A percentile compares a stretch with the other conserved stretches of the same genome.
Evolutionary conservation across 1,140 invertebrate genomes (phyloP).

Genomic region (Carcinoscorpius rotundicauda): DNA sequence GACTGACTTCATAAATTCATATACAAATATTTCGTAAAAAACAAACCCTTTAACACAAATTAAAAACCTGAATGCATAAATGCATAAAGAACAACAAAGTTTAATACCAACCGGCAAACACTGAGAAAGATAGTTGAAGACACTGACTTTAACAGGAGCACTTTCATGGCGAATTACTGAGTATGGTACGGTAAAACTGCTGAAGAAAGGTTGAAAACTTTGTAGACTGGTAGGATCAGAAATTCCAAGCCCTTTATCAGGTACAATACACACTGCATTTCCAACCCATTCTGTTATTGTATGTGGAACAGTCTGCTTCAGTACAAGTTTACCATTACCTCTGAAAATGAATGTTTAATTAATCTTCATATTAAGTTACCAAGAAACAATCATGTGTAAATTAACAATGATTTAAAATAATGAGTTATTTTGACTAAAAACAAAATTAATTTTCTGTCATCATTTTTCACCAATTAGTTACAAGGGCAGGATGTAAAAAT

Average conservation of each 20-base stretch:
- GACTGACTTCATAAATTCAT: no score
- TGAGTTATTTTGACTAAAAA: no score
- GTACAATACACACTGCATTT: slow-evolving; percentile 51
- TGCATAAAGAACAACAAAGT: neutral
- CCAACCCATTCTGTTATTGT: slow-evolving; percentile 61
- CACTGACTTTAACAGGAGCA: slow-evolving; percentile 49
- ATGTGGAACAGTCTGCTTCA: slow-evolving; percentile 47
- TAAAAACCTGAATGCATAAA: neutral
- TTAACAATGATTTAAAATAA: neutral
- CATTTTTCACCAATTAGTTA: no score
- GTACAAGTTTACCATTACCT: slow-evolving; percentile 37
- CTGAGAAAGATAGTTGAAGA: slow-evolving; percentile 57
- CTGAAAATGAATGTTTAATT: slow-evolving; percentile 29
- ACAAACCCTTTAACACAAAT: slow-evolving; percentile 5
- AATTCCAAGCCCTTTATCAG: slow-evolving; percentile 48
- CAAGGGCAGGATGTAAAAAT: no score
- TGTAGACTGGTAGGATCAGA: slow-evolving; percentile 41
- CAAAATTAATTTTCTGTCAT: no score
- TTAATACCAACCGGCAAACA: slow-evolving; percentile 43
- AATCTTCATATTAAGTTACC: neutral
- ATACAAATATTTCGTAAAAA: neutral
- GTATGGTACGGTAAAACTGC: slow-evolving; percentile 53
- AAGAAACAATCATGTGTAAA: no score
- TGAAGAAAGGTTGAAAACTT: slow-evolving; percentile 59
- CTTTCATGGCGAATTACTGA: slow-evolving; percentile 55